Evolutionary conservation across 1,140 invertebrate genomes (phyloP).

Genomic region (Mizuhopecten yessoensis): DNA sequence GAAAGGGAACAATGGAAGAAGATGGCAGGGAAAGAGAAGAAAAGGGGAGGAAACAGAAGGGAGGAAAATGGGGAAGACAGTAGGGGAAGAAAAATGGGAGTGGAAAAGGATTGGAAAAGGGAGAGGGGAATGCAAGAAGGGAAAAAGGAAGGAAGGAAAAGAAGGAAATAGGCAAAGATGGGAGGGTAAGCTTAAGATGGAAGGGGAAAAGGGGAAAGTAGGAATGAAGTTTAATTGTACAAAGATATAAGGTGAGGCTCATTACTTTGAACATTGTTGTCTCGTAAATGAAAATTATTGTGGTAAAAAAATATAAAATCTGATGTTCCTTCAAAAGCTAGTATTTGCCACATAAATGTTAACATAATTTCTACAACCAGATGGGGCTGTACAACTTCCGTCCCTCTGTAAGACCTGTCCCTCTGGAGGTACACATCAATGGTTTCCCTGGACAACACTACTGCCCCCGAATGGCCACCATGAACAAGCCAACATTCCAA

Average conservation of each 20-base stretch:
- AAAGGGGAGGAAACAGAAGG: not conserved
- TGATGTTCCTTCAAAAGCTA: no score
- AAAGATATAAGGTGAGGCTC: no score
- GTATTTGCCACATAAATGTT: no score
- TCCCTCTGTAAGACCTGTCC: constrained; percentile 98
- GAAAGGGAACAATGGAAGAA: not conserved
- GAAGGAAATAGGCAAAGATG: no score
- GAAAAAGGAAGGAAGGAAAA: not conserved
- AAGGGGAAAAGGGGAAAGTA: no score
- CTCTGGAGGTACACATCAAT: constrained; percentile 96
- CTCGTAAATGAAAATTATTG: no score
- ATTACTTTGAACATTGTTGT: no score
- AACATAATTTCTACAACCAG: constrained; percentile 70
- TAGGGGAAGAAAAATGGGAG: not conserved
- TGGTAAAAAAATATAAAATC: no score
- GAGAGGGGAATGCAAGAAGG: not conserved
- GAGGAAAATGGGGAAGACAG: not conserved
- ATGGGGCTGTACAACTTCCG: constrained; percentile 98
- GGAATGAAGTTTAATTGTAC: no score
- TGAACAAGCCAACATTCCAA: constrained; percentile 99
- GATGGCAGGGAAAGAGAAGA: not conserved
- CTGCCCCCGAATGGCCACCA: constrained; percentile 99
- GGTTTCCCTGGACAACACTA: constrained; percentile 99
- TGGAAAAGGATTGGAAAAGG: not conserved
- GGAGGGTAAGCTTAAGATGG: no score